Evolutionary conservation across 1,140 invertebrate genomes (phyloP), one percentile per base, ranked within the genome.

Genomic region (Patella vulgata): DNA sequence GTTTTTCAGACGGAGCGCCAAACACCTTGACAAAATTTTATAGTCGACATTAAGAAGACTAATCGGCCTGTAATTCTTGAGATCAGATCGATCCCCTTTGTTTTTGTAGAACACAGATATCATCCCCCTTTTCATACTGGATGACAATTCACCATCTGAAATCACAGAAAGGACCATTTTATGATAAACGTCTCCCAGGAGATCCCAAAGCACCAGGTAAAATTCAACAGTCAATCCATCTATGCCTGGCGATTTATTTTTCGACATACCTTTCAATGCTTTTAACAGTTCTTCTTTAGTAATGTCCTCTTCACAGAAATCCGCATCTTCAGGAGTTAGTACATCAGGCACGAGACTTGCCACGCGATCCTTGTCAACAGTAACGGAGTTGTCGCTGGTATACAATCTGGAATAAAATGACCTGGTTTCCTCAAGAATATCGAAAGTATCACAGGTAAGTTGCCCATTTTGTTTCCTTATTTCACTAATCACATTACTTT

Each of bases 71-170:
- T 63, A 71, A 58, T 62, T 63, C 47, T 71, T 71, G 21, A 69
- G 43, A 60, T 48, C 30, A n/a, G 23, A 9, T 1, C 54, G 25
- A 25, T 68, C 62, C 51, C 48, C 55, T 17, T 25, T 33, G 53
- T 73, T 63, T 64, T 71, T 71, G 55, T 54, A 68, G 23, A 73
- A 39, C n/a, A 75, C 23, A 25, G 63, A 63, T 0, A 74, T 74
- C 60, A 66, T 63, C 25, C 54, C 56, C 1, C 56, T 11, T 59
- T 64, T 66, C 53, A 71, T 66, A 8, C 55, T 58, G 0, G 46
- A 11, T 3, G 61, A 66, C 36, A 75, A 44, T 28, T 48, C 19
- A 28, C 59, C 61, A 31, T n/a, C 21, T 3, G 58, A 17, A 65
- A 64, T 71, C 36, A 55, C 40, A 5, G 43, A 14, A 43, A 54